These are phyloP conservation scores for Neoarius graeffei DNA, from an alignment of 2,113 vertebrate genomes.

Conservation along the genomic window DNA sequence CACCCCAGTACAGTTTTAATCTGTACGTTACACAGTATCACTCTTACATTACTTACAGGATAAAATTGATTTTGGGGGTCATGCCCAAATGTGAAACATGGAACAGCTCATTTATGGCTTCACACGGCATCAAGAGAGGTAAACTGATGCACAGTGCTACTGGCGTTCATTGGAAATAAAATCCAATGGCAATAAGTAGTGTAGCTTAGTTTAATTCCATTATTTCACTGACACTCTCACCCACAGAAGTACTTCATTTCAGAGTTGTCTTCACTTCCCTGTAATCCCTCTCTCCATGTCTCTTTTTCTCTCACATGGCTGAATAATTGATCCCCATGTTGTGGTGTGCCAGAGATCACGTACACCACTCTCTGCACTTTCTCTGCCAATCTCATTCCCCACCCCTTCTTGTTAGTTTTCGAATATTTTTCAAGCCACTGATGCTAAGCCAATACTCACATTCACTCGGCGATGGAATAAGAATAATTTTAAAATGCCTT, in stretches of 20 bases:
- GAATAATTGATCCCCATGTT: constrained; percentile 39
- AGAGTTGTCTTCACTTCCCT: not conserved
- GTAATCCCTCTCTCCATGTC: constrained; percentile 20
- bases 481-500: not conserved
- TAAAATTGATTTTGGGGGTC: not conserved
- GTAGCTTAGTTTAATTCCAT: not conserved
- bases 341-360: constrained; percentile 46
- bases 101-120: not conserved
- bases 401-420: not conserved
- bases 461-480: not conserved
- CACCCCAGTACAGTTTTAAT: not conserved
- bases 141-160: not conserved
- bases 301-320: constrained; percentile 46
- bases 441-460: constrained; percentile 6
- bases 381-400: constrained; percentile 18
- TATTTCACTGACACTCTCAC: constrained; percentile 5
- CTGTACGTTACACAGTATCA: not conserved
- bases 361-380: constrained; percentile 33
- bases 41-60: not conserved
- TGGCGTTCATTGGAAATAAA: not conserved
- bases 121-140: not conserved
- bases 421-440: constrained; percentile 3
- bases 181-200: not conserved
- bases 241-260: not conserved
- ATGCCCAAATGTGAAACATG: not conserved